Evolutionary conservation across 92 coral and sea anemone species (phyloP).

Genomic region (Virgularia gustaviana): DNA sequence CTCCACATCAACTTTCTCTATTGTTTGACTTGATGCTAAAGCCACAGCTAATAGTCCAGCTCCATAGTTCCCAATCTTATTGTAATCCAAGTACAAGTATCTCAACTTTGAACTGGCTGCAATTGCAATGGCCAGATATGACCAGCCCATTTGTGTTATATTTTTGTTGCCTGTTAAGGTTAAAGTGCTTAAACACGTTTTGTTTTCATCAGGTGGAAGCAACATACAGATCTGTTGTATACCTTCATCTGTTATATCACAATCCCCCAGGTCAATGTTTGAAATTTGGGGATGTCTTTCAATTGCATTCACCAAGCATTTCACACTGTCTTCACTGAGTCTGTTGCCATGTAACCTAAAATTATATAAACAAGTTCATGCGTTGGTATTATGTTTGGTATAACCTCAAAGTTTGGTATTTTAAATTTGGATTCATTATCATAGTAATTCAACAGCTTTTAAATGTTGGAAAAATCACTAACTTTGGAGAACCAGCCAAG

Average conservation of each 20-base stretch:
- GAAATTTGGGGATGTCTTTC: conserved; percentile 78
- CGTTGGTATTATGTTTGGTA: too few relatives aligned
- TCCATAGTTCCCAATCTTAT: conserved; percentile 79
- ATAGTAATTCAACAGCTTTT: too few relatives aligned
- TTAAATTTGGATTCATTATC: too few relatives aligned
- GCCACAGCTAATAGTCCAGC: conserved; percentile 94
- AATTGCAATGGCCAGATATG: conserved; percentile 89
- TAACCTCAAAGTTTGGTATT: too few relatives aligned
- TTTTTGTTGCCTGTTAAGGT: conserved; percentile 80
- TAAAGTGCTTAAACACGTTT: conserved; percentile 61
- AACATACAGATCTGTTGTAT: conserved; percentile 77
- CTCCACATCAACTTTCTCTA: conserved; percentile 87
- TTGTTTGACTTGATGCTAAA: conserved; percentile 68
- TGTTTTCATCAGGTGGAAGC: conserved; percentile 62
- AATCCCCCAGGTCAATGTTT: conserved; percentile 90
- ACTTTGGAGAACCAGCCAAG: too few relatives aligned
- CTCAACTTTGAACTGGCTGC: conserved; percentile 76
- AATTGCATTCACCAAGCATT: conserved; percentile 71
- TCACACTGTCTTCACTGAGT: conserved; percentile 85
- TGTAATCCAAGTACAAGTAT: conserved; percentile 77
- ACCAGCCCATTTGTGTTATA: conserved; percentile 80
- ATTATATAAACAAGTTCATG: neutral
- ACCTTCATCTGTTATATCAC: conserved; percentile 87
- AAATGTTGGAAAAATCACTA: too few relatives aligned
- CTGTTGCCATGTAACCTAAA: conserved; percentile 85